These are phyloP conservation scores for Bettongia penicillata DNA, from an alignment of 2,113 vertebrate genomes.

Conservation along the genomic window DNA sequence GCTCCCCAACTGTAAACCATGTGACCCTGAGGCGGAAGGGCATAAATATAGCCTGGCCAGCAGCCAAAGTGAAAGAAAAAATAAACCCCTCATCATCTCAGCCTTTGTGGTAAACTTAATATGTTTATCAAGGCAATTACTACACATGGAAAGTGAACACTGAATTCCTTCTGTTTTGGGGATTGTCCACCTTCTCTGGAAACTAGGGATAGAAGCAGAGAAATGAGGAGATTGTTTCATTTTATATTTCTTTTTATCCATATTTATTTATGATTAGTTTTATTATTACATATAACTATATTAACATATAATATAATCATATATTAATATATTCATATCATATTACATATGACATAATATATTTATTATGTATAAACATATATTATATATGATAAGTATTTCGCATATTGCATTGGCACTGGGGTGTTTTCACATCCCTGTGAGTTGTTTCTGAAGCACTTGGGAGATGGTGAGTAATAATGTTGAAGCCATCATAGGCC, in stretches of 20 bases:
- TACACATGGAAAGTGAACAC: not conserved
- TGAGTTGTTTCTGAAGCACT: not conserved
- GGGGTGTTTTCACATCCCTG: not conserved
- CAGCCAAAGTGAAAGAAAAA: not conserved
- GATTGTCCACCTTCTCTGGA: not conserved
- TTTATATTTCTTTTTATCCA: not conserved
- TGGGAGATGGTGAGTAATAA: not conserved
- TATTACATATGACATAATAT: no score
- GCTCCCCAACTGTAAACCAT: not conserved
- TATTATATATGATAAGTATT: not conserved
- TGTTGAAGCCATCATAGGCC: not conserved
- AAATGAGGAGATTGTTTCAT: not conserved
- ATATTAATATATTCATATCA: no score
- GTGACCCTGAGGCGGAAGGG: not conserved
- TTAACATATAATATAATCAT: no score
- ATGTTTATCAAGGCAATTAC: not conserved
- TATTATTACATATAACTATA: no score
- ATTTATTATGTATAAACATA: no score
- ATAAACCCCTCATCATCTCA: not conserved
- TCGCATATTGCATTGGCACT: not conserved
- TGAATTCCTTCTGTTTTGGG: not conserved
- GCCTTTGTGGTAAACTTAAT: not conserved
- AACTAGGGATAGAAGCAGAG: not conserved
- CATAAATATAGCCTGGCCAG: not conserved
- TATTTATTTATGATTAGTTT: not conserved